These are phyloP conservation scores for Anseranas semipalmata DNA, from an alignment of 2,113 vertebrate genomes.

Conservation along the genomic window DNA sequence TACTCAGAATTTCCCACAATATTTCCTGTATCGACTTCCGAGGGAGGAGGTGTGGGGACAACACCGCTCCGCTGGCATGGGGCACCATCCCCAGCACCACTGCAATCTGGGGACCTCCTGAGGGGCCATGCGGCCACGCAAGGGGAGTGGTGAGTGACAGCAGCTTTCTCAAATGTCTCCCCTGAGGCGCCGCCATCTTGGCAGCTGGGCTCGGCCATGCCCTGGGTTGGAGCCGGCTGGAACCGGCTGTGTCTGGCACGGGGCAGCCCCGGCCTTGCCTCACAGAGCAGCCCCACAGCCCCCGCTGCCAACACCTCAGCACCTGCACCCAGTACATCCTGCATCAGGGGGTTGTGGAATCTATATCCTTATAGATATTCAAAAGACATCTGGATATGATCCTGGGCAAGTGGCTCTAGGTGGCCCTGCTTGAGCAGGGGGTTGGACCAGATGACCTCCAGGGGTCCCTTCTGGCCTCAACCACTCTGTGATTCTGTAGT, in stretches of 20 bases:
- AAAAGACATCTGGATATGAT: not conserved
- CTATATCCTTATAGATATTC: not conserved
- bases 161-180: not conserved
- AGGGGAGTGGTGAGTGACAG: not conserved
- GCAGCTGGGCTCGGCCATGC: not conserved
- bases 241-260: not conserved
- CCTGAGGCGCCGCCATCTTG: not conserved
- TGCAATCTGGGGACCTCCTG: not conserved
- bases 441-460: not conserved
- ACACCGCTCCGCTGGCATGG: not conserved
- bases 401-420: not conserved
- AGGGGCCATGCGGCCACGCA: not conserved
- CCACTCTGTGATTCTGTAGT: not conserved
- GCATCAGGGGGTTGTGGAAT: no score
- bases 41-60: not conserved
- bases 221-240: not conserved
- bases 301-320: no score
- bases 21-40: accelerated
- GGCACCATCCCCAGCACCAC: not conserved
- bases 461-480: not conserved
- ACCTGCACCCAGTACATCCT: not conserved
- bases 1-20: not conserved
- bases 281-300: not conserved
- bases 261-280: not conserved
- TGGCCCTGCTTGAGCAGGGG: not conserved